Evolutionary conservation across 2,888 invertebrate species (phyloP).

Genomic region (Cephus pulcher): DNA sequence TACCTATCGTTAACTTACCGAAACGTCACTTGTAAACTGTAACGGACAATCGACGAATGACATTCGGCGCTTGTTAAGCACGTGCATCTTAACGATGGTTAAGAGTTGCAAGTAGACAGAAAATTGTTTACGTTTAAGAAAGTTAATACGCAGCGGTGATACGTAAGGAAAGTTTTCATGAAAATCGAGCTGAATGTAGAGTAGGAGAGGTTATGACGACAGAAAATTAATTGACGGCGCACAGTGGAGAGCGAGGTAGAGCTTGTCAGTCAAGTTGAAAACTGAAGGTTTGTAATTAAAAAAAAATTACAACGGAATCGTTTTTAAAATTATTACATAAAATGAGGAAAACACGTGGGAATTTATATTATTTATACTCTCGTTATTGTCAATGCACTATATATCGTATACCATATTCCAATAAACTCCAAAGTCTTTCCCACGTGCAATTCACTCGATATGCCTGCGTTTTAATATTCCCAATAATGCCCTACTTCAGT

Average conservation of each 20-base stretch:
- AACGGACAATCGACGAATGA: not conserved
- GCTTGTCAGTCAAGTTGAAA: too few relatives aligned
- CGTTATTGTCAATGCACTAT: not conserved
- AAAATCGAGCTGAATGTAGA: not conserved
- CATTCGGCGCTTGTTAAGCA: not conserved
- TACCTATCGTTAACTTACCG: not conserved
- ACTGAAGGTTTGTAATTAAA: too few relatives aligned
- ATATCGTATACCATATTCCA: too few relatives aligned
- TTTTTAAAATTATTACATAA: too few relatives aligned
- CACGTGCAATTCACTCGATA: not conserved
- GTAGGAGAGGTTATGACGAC: not conserved
- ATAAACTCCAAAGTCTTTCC: too few relatives aligned
- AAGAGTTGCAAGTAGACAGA: not conserved
- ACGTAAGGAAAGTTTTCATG: not conserved
- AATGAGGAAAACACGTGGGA: too few relatives aligned
- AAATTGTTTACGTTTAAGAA: not conserved
- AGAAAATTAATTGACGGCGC: not conserved
- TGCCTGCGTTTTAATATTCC: not conserved
- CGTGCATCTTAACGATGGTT: not conserved
- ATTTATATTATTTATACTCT: not conserved
- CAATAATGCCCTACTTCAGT: not conserved
- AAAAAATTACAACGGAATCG: too few relatives aligned
- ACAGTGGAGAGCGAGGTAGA: too few relatives aligned
- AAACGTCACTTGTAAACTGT: not conserved
- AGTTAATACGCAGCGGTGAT: not conserved